Conservation (phyloP, 2,113 vertebrate genomes). For the Crotalus viridis region DNA sequence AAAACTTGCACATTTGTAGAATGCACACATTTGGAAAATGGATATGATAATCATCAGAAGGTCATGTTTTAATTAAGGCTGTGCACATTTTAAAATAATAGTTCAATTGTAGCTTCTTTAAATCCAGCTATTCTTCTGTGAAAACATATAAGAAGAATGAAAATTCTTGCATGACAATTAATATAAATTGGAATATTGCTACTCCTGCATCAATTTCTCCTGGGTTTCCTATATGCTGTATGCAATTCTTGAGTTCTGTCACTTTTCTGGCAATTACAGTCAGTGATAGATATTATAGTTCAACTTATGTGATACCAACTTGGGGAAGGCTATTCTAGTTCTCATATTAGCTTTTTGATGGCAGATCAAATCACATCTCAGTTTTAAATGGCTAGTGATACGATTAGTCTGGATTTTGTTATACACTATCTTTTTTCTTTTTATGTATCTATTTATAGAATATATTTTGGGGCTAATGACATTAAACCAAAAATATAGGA, state of each 20-base stretch:
- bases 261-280: constrained; percentile 28
- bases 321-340: background rate
- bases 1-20: constrained; percentile 61
- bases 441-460: background rate
- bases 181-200: constrained; percentile 36
- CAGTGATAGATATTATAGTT: no score
- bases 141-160: constrained; percentile 59
- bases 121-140: constrained; percentile 46
- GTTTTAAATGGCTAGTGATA: background rate
- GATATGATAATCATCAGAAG: constrained; percentile 69
- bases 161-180: constrained; percentile 57
- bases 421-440: background rate
- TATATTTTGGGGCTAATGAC: background rate
- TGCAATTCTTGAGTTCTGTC: background rate
- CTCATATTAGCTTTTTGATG: background rate
- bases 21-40: constrained; percentile 59
- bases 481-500: background rate
- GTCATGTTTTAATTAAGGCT: constrained; percentile 73
- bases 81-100: constrained; percentile 65
- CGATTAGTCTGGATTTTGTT: background rate
- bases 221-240: constrained; percentile 11
- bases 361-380: background rate
- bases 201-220: constrained; percentile 27
- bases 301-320: no score
- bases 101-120: constrained; percentile 60